Conservation (phyloP, 92 coral and sea anemone genomes). For the Epizoanthus ramosus region DNA sequence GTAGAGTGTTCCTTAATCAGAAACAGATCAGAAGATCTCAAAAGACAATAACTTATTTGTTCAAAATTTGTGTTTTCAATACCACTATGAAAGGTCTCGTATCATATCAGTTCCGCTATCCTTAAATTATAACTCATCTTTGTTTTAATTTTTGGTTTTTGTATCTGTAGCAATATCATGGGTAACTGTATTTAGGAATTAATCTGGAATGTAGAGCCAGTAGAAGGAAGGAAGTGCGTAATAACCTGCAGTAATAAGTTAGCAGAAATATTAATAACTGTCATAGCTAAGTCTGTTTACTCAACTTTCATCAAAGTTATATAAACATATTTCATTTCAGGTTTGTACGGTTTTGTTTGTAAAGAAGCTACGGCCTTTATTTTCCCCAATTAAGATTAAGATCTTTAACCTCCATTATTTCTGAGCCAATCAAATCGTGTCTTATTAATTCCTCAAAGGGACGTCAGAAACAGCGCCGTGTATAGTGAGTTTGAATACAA, state of each 20-base stretch:
- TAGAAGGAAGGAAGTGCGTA: not conserved
- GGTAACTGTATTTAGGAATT: not conserved
- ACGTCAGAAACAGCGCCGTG: conserved; percentile 31
- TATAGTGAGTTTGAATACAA: conserved; percentile 21
- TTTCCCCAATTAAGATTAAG: conserved; percentile 8
- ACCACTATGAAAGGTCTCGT: not conserved
- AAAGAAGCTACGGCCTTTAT: conserved; percentile 6
- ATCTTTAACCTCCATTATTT: conserved; percentile 15
- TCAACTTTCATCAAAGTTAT: conserved; percentile 6
- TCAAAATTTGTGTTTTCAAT: not conserved
- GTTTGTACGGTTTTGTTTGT: conserved; percentile 27
- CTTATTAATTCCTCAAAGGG: conserved; percentile 29
- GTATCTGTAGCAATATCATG: not conserved
- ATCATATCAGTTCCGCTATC: not conserved
- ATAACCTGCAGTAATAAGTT: not conserved
- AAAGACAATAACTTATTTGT: not conserved
- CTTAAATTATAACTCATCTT: not conserved
- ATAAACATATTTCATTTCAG: not conserved
- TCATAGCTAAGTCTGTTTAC: conserved; percentile 4
- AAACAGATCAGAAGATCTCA: not conserved
- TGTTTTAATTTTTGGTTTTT: not conserved
- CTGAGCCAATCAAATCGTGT: conserved; percentile 20
- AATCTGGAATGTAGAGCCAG: too few relatives aligned
- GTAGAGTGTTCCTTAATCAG: not conserved
- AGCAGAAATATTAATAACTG: not conserved